A percentile compares a stretch with the other conserved stretches of the same genome.
These are phyloP conservation scores for Zoanthus sociatus DNA, from an alignment of 92 coral and sea anemone genomes.

Conservation along the genomic window DNA sequence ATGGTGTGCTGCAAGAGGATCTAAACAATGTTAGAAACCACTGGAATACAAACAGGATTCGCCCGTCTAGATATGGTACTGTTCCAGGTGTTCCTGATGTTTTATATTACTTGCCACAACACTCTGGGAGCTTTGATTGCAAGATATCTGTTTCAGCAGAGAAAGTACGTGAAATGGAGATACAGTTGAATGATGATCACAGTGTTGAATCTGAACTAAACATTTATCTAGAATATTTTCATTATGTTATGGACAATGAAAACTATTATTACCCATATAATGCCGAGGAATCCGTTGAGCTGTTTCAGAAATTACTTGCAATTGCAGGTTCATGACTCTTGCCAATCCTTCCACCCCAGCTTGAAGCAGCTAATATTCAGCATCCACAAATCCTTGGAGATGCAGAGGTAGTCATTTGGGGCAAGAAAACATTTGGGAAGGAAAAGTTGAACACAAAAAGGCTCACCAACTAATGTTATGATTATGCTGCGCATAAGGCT, in stretches of 20 bases:
- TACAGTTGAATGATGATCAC: background rate
- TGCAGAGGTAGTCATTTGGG: background rate
- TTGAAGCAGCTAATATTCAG: conserved; percentile 2
- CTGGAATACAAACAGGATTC: conserved; percentile 7
- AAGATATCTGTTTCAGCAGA: background rate
- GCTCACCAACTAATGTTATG: background rate
- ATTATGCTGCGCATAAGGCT: background rate
- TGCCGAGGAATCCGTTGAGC: conserved; percentile 5
- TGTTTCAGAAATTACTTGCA: conserved; percentile 17
- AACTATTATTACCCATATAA: conserved; percentile 2
- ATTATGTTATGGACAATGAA: background rate
- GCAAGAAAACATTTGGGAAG: conserved; percentile 1
- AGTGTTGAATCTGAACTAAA: conserved; percentile 16
- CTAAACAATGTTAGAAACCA: background rate
- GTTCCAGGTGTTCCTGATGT: conserved; percentile 9
- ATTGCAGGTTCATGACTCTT: conserved; percentile 12
- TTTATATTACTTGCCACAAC: conserved; percentile 2
- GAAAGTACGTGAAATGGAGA: conserved; percentile 15
- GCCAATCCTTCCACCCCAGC: conserved; percentile 4
- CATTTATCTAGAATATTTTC: background rate
- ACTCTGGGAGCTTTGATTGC: background rate
- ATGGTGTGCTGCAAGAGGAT: background rate
- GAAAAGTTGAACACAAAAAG: background rate
- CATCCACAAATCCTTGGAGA: background rate
- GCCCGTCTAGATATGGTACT: conserved; percentile 4